phyloP scores from a whole-genome alignment of 2,888 invertebrate genomes.

The Amphipoea lucens region DNA sequence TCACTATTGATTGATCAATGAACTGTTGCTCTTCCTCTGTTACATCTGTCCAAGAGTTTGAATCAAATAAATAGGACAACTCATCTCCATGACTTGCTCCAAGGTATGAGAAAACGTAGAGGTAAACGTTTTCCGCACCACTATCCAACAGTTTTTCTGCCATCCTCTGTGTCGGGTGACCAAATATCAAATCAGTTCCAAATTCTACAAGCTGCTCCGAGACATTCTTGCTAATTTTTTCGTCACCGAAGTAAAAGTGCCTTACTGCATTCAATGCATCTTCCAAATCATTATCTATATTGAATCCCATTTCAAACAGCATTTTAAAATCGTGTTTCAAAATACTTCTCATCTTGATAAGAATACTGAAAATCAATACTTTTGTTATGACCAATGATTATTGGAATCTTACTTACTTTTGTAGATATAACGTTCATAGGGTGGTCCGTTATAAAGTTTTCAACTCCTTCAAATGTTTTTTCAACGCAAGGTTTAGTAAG shows the following conservation, averaged over 20 bases:
- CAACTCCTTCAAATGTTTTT: slow-evolving; percentile 51
- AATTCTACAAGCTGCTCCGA: slow-evolving; percentile 29
- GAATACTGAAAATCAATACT: slow-evolving; percentile 32
- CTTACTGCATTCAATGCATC: slow-evolving; percentile 16
- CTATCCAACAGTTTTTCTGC: slow-evolving; percentile 30
- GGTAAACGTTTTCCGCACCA: slow-evolving; percentile 36
- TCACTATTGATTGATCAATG: slow-evolving; percentile 37
- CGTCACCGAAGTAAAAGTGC: slow-evolving; percentile 51
- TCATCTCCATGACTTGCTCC: slow-evolving; percentile 58
- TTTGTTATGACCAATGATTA: slow-evolving; percentile 48
- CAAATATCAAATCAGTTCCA: slow-evolving; percentile 46
- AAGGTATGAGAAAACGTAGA: slow-evolving; percentile 50
- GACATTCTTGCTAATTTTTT: slow-evolving; percentile 21
- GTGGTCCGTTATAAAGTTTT: slow-evolving; percentile 46
- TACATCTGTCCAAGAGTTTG: neutral
- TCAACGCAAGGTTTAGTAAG: slow-evolving; percentile 54
- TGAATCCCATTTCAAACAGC: slow-evolving; percentile 43
- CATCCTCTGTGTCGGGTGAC: slow-evolving; percentile 50
- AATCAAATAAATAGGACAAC: slow-evolving; percentile 54
- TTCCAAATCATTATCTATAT: slow-evolving; percentile 34
- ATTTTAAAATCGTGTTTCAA: slow-evolving; percentile 17
- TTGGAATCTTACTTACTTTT: slow-evolving; percentile 22
- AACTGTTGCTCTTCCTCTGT: slow-evolving; percentile 50
- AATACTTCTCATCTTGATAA: slow-evolving; percentile 15
- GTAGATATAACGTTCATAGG: slow-evolving; percentile 42